phyloP scores from a whole-genome alignment of 2,797 vertebrate species.

The Myiotriccus ornatus region DNA sequence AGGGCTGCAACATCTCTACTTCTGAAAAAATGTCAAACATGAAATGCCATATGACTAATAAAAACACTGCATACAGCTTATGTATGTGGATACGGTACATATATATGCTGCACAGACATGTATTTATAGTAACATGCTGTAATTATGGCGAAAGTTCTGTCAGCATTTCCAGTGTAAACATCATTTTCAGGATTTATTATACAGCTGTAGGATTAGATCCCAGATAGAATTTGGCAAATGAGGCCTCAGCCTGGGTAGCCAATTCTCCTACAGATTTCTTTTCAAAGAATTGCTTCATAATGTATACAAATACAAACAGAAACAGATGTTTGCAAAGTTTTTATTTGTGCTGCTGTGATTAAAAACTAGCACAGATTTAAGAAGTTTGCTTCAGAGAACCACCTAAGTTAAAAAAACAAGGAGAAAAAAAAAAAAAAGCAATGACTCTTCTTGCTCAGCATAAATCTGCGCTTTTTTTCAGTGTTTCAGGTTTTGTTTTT shows the following conservation, averaged over 20 bases:
- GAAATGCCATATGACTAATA: neutral
- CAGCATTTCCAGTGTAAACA: slow-evolving; percentile 41
- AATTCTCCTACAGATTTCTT: neutral
- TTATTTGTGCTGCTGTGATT: slow-evolving; percentile 15
- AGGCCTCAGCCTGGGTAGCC: neutral
- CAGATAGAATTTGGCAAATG: neutral
- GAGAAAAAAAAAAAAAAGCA: neutral
- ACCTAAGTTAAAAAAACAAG: neutral
- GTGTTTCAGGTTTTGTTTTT: neutral
- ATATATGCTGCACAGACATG: neutral
- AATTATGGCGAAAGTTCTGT: slow-evolving; percentile 10
- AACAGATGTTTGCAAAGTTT: slow-evolving; percentile 32
- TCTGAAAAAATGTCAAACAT: neutral
- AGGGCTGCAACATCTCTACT: neutral
- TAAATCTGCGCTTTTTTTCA: neutral
- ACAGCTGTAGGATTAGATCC: neutral
- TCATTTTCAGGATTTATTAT: slow-evolving; percentile 12
- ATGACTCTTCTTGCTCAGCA: neutral
- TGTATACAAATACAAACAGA: slow-evolving; percentile 9
- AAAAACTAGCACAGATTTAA: slow-evolving; percentile 13
- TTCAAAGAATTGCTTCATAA: neutral
- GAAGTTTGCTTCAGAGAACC: neutral
- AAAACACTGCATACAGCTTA: neutral
- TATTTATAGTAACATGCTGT: slow-evolving; percentile 31
- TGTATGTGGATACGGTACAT: neutral